Evolutionary conservation across 2,113 vertebrate genomes (phyloP), one percentile per base, ranked within the genome.

Genomic region (Paramisgurnus dabryanus): DNA sequence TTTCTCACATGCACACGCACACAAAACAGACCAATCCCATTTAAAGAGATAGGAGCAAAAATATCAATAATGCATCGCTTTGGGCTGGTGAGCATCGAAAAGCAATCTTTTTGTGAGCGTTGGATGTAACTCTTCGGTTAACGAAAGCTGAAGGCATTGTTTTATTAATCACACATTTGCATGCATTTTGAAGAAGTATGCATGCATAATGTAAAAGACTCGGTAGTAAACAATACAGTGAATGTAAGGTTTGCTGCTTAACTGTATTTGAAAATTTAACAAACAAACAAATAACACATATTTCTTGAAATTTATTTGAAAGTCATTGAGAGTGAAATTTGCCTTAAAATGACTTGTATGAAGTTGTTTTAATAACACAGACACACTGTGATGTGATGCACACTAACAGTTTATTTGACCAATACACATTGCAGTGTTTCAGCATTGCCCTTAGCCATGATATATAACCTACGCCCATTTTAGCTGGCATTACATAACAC

Each of bases 11-110:
- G 39, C 74, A 60, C 85, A 73, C 80, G 65, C 84, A 64, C 85
- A 84, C 85, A 85, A 78, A 83, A 84, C 85, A 83, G 84, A 82
- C 84, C 86, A 71, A 86, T 76, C 84, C 87, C 86, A 87, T 87
- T 88, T 88, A 88, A 88, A 88, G 87, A 84, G 83, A 86, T 78
- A 87, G 67, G 60, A 68, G 61, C 85, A 64, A 63, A 60, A 63
- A 81, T 80, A 83, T 86, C 76, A 82, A 82, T 82, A 81, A 83
- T 83, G 80, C 80, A 85, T 76, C 45, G 34, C 79, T 78, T 76
- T 57, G 55, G 71, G 71, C 81, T 67, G 78, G 15, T 78, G 66
- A 82, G 64, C 80, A 75, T 78, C 78, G 61, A 65, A 75, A 67
- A 66, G 58, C 57, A 18, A 69, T 66, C 64, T 47, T 63, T 75